These are phyloP conservation scores for Otolemur garnettii DNA, from an alignment of 2,113 vertebrate genomes.

Conservation along the genomic window DNA sequence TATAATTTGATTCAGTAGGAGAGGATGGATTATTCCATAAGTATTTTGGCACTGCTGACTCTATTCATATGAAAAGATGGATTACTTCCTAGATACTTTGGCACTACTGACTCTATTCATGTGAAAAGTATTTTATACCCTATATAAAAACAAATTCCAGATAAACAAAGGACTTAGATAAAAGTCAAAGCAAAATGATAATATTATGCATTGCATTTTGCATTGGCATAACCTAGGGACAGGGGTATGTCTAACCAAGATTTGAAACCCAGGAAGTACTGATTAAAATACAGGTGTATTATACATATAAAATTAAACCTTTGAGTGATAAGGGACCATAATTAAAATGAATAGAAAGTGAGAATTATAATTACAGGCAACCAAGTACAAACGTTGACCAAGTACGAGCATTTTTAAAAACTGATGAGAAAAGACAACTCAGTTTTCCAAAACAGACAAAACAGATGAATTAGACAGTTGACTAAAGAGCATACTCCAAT, in stretches of 20 bases:
- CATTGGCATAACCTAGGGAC: not conserved
- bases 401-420: not conserved
- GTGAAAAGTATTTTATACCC: not conserved
- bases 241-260: not conserved
- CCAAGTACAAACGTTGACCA: too few relatives aligned
- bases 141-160: slow-evolving; percentile 41
- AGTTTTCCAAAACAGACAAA: slow-evolving; percentile 46
- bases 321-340: not conserved
- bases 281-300: not conserved
- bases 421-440: not conserved
- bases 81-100: not conserved
- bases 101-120: not conserved
- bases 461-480: not conserved
- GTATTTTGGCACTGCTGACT: not conserved
- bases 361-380: not conserved
- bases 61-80: not conserved
- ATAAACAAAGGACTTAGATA: not conserved
- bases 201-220: not conserved
- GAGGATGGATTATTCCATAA: not conserved
- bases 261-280: not conserved
- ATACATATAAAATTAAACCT: not conserved
- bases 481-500: slow-evolving; percentile 18
- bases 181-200: slow-evolving; percentile 8
- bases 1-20: not conserved
- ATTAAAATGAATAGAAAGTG: slow-evolving; percentile 40